These are phyloP conservation scores for Microcebus tavaratra DNA, from an alignment of 2,113 vertebrate genomes.

Conservation along the genomic window DNA sequence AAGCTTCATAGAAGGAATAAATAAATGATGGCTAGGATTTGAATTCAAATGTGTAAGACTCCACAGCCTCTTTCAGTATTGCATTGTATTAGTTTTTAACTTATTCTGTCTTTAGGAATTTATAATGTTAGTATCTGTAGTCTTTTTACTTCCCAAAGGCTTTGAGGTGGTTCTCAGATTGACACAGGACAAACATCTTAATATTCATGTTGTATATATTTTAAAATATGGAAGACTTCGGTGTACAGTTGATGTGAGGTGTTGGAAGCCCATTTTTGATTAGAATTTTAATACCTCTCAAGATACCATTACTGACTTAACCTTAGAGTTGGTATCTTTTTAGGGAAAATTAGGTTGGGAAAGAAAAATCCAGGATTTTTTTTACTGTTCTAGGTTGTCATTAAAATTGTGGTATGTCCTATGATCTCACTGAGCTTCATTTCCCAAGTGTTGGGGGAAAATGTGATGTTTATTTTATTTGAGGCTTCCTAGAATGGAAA, in stretches of 20 bases:
- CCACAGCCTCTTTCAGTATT: neutral
- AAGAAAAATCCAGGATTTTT: neutral
- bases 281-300: neutral
- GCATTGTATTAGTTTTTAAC: neutral
- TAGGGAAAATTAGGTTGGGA: constrained; percentile 16
- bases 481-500: neutral
- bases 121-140: neutral
- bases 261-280: neutral
- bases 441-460: neutral
- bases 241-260: neutral
- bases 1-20: neutral
- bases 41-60: neutral
- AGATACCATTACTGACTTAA: neutral
- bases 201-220: neutral
- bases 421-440: neutral
- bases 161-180: constrained; percentile 34
- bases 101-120: neutral
- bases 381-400: neutral
- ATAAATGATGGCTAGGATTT: neutral
- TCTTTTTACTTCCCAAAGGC: constrained; percentile 46
- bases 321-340: neutral
- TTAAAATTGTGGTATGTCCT: neutral
- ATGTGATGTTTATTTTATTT: neutral
- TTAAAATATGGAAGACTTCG: constrained; percentile 39
- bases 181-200: constrained; percentile 39